Evolutionary conservation across 2,888 invertebrate genomes (phyloP).

Genomic region (Drosophila niveifrons): DNA sequence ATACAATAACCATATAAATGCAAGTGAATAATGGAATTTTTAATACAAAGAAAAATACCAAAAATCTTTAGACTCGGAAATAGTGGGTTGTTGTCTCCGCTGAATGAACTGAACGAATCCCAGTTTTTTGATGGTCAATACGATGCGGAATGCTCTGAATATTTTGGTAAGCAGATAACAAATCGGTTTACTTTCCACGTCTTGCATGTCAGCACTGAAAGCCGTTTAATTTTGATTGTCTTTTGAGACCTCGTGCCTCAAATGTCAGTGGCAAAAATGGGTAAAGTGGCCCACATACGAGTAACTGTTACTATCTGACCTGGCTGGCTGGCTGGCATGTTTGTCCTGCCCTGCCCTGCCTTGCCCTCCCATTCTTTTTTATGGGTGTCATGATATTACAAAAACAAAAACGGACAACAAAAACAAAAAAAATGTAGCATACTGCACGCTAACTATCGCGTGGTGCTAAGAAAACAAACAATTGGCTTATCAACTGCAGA

Average conservation of each 20-base stretch:
- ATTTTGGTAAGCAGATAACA: neutral
- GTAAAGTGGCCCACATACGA: constrained; percentile 41
- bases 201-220: constrained; percentile 49
- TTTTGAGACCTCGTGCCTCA: constrained; percentile 48
- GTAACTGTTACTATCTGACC: neutral
- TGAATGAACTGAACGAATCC: neutral
- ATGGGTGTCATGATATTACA: constrained; percentile 45
- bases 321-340: constrained; percentile 40
- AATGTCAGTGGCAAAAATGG: constrained; percentile 42
- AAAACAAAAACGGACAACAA: constrained; percentile 1
- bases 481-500: constrained; percentile 52
- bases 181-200: constrained; percentile 4
- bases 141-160: neutral
- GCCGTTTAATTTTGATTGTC: constrained; percentile 55
- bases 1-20: too few species aligned
- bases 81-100: constrained; percentile 1
- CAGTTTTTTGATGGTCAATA: neutral
- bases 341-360: constrained; percentile 45
- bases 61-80: neutral
- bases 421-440: constrained; percentile 17
- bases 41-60: too few species aligned
- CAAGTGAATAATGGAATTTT: too few species aligned
- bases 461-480: constrained; percentile 57
- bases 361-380: constrained; percentile 33
- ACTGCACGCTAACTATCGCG: constrained; percentile 51